phyloP scores from a whole-genome alignment of 2,797 vertebrate species.

The Sarcoramphus papa region DNA sequence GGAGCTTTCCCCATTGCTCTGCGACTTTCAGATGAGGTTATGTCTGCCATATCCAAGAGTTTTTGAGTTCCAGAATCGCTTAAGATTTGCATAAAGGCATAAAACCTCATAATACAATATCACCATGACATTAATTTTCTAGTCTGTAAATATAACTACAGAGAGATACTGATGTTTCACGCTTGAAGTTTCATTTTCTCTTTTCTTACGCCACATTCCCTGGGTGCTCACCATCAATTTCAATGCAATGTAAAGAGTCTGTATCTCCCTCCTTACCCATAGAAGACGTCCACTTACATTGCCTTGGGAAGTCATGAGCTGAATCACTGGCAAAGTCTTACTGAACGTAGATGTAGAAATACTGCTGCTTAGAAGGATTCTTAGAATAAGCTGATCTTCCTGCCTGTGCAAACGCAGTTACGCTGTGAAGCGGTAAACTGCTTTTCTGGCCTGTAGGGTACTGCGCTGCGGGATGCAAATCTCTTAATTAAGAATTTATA shows the following conservation, averaged over 20 bases:
- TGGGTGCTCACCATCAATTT: neutral
- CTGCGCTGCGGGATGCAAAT: neutral
- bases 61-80: neutral
- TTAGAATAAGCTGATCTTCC: neutral
- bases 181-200: neutral
- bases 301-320: neutral
- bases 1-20: neutral
- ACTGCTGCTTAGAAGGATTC: neutral
- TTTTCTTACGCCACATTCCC: fast-evolving
- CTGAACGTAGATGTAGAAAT: neutral
- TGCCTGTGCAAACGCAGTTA: neutral
- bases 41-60: neutral
- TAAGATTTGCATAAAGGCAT: neutral
- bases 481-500: neutral
- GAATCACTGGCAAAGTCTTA: neutral
- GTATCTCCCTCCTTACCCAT: neutral
- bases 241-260: neutral
- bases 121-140: neutral
- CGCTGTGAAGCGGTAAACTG: neutral
- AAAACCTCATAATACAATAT: neutral
- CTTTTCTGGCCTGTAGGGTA: neutral
- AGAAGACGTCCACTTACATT: neutral
- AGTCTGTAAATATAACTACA: neutral
- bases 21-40: neutral
- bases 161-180: neutral